These are phyloP conservation scores for Elegia similella DNA, from an alignment of 2,888 invertebrate genomes.

Conservation along the genomic window DNA sequence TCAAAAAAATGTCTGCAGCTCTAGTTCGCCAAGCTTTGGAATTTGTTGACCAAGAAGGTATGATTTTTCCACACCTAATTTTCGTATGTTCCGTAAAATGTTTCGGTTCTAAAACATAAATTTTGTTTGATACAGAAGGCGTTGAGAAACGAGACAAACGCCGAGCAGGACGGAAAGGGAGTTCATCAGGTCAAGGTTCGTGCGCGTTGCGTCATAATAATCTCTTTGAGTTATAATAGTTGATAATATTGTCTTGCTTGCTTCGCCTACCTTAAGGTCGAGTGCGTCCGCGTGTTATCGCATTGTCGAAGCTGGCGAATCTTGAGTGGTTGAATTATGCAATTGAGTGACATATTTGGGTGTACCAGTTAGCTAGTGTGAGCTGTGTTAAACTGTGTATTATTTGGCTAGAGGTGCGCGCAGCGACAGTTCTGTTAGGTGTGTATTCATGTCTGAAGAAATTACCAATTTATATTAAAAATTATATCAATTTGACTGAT, in stretches of 20 bases:
- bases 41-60: conserved; percentile 75
- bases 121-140: conserved; percentile 6
- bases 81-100: neutral
- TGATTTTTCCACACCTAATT: neutral
- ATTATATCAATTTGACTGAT: too few relatives aligned
- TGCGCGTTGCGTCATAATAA: neutral
- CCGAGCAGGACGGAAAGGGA: conserved; percentile 19
- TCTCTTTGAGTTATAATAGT: neutral
- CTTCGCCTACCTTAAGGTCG: neutral
- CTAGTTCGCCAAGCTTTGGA: conserved; percentile 80
- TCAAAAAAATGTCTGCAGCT: conserved; percentile 77
- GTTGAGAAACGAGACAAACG: conserved; percentile 30
- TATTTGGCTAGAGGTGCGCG: too few relatives aligned
- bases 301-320: too few relatives aligned
- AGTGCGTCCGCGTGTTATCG: neutral
- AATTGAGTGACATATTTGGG: too few relatives aligned
- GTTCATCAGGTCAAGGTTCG: conserved; percentile 9
- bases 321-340: too few relatives aligned
- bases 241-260: neutral
- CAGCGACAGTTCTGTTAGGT: too few relatives aligned
- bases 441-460: too few relatives aligned
- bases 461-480: too few relatives aligned
- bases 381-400: too few relatives aligned
- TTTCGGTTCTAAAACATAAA: neutral
- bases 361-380: too few relatives aligned